phyloP scores from a whole-genome alignment of 2,888 invertebrate species.

The Temnothorax rugatulus region DNA sequence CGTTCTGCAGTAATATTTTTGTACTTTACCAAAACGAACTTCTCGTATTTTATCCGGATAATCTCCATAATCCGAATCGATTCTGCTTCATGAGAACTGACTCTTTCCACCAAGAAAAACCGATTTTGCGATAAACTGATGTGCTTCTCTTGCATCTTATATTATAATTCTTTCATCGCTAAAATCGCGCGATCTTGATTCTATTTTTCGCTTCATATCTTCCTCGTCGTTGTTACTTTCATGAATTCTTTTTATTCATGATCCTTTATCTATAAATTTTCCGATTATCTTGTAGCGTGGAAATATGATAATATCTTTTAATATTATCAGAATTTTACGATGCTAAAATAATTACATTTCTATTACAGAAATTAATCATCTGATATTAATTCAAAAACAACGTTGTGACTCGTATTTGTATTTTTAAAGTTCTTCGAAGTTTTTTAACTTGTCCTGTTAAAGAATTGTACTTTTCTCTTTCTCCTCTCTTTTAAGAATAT shows the following conservation, averaged over 20 bases:
- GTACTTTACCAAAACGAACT: conserved; percentile 6
- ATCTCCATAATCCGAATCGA: conserved; percentile 32
- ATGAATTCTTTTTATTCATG: background rate
- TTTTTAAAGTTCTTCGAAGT: background rate
- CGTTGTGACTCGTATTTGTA: background rate
- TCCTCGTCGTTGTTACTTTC: background rate
- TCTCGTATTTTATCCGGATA: conserved; percentile 8
- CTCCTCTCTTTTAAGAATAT: background rate
- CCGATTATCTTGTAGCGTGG: background rate
- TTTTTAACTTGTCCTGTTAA: conserved; percentile 8
- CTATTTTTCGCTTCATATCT: conserved; percentile 6
- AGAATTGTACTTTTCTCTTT: background rate
- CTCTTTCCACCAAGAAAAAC: background rate
- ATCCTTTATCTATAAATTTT: background rate
- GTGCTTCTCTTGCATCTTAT: background rate
- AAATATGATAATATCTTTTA: background rate
- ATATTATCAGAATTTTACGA: background rate
- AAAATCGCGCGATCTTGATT: background rate
- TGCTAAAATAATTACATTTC: background rate
- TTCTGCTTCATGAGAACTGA: background rate
- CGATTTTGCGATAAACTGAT: background rate
- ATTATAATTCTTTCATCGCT: background rate
- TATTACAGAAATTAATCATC: background rate
- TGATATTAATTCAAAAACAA: background rate
- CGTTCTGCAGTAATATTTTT: conserved; percentile 9